Evolutionary conservation across 2,797 vertebrate genomes (phyloP), one percentile per base, ranked within the genome.

Genomic region (Orestias chungarensis): DNA sequence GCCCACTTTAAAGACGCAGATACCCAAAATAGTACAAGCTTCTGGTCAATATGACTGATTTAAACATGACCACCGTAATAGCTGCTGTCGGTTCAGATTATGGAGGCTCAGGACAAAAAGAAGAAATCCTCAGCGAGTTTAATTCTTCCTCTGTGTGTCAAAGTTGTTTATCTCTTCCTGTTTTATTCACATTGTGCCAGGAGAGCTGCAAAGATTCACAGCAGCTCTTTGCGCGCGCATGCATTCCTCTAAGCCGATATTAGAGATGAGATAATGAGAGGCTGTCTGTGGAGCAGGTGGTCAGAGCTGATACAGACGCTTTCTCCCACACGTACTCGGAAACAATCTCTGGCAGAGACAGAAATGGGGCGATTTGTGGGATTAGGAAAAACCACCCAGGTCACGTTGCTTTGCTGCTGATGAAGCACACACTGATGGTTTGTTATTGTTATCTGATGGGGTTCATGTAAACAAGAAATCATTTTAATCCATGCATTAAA

Each of bases 181-280:
- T 33, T 33, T 70, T 46, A 3, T 10, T 54, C 52, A 64, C 52
- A 74, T 9, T 67, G n/a, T 66, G 18, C 31, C 49, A 61, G 38
- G 9, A 71, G 31, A 73, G 49, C 61, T 42, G 44, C 42, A 74
- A 71, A 71, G 61, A 66, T 64, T 61, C 68, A 49, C 71, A 44
- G 38, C 20, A 1, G 23, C 1, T 14, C 57, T n/a, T 57, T 31
- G 59, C 65, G 29, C 38, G 29, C 38, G 11, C 69, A 38, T 31
- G 27, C 75, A 71, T 76, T 80, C 66, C 74, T 79, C 54, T 71
- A 31, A 70, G 31, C 70, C 80, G 83, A 87, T 83, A 84, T 79
- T 82, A 85, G 75, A 85, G 84, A 87, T 87, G 79, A 87, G 85
- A 79, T 87, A 88, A 88, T 87, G 70, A 82, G 68, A 82, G 88